Percentiles rank a stretch among this genome's conserved stretches.
Evolutionary conservation across 2,888 invertebrate species (phyloP).

Genomic region (Halocaridina rubra): DNA sequence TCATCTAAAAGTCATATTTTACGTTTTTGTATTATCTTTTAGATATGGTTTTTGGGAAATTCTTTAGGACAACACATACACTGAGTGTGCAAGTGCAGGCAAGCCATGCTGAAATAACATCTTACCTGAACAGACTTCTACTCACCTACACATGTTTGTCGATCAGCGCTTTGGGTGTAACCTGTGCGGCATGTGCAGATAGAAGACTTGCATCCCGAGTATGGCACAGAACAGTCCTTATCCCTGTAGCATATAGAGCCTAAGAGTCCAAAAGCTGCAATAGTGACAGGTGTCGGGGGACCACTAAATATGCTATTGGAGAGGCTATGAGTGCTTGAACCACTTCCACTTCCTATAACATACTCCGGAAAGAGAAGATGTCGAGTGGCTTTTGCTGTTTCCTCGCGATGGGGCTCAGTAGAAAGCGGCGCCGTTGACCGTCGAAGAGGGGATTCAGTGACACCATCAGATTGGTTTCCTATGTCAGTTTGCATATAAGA

Average conservation of each 20-base stretch:
- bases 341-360: slow-evolving; percentile 38
- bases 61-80: slow-evolving; percentile 10
- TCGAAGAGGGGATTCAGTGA: slow-evolving; percentile 80
- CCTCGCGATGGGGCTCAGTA: slow-evolving; percentile 76
- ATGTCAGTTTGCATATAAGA: slow-evolving; percentile 49
- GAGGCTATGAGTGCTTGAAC: slow-evolving; percentile 58
- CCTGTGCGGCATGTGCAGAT: slow-evolving; percentile 82
- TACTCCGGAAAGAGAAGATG: slow-evolving; percentile 73
- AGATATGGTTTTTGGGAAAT: too few relatives aligned
- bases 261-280: slow-evolving; percentile 76
- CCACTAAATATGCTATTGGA: slow-evolving; percentile 73
- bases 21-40: too few relatives aligned
- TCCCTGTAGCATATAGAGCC: slow-evolving; percentile 82
- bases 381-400: slow-evolving; percentile 81
- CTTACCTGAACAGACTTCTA: slow-evolving; percentile 44
- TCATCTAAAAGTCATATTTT: too few relatives aligned
- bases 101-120: slow-evolving; percentile 48
- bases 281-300: slow-evolving; percentile 76
- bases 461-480: slow-evolving; percentile 65
- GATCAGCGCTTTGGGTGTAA: slow-evolving; percentile 75
- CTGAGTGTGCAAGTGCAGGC: slow-evolving; percentile 43
- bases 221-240: slow-evolving; percentile 76
- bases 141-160: slow-evolving; percentile 76
- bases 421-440: slow-evolving; percentile 81
- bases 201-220: slow-evolving; percentile 80